Base-by-base conservation (phyloP, 2,797 vertebrate species). In the Acrossocheilus wenchowensis region DNA sequence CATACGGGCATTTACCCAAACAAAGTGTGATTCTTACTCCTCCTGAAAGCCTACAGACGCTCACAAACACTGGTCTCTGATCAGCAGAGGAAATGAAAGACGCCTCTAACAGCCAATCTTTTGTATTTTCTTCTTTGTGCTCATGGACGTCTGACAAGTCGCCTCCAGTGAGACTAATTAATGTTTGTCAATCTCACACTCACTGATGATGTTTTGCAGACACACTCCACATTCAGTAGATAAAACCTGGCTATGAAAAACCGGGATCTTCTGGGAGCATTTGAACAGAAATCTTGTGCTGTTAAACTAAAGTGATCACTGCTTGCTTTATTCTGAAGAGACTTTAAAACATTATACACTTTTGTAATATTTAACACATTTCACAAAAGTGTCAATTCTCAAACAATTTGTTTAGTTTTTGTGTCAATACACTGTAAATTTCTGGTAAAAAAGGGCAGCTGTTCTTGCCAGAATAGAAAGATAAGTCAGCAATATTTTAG, bases 101-200 rank as follows among this genome's bases (percentile, higher is more conserved):
- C 36, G 39, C 11, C 71, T 81, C 34, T 81, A 84, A 86, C 77
- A 80, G 54, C 26, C 36, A 30, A 73, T 52, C 78, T 82, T 86
- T 71, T 73, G 62, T 85, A 84, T 89, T 88, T 74, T 66, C 21
- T 80, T 82, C 88, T 90, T 91, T 88, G 85, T 91, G 85, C 74
- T 84, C 74, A 54, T 62, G 66, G 89, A 86, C 71, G 75, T 88
- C 84, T 87, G 84, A 90, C 91, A 91, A 82, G 68, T 86, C 75
- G 73, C 89, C 82, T 88, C 88, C 89, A 83, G 52, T 41, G 86
- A 89, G 88, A 90, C 89, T 88, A 89, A 91, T 91, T 92, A 90
- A 80, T 60, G 88, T 81, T 82, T 72, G 50, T 73, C 85, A 66
- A 83, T 82, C 78, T 86, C 86, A 74, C 43, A 48, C 71, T 77